Evolutionary conservation across 2,888 invertebrate genomes (phyloP), one percentile per base, ranked within the genome.

Genomic region (Heliconius ethilla): DNA sequence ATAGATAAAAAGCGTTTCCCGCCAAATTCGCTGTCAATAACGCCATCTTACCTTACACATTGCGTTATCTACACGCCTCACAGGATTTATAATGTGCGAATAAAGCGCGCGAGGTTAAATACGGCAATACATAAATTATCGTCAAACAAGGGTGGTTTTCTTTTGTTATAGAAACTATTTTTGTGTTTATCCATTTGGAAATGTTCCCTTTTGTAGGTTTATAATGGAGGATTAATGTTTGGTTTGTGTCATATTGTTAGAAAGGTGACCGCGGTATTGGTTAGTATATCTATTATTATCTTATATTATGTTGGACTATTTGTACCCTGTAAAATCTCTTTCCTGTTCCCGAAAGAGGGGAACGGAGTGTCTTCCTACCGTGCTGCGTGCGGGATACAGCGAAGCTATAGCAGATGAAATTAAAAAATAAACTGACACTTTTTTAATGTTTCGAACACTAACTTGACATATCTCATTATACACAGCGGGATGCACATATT

Each of bases 81-180:
- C 86, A 86, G 91, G 92, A 92, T 93, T 93, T 94, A 93, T 93
- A 93, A 94, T 92, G 91, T 91, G 93, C 93, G 93, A 94, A 92
- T 93, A 93, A 94, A 91, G 90, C 86, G 86, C 85, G 83, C 83
- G 86, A 88, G 89, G 90, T 90, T 93, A 92, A 93, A 93, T 92
- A 93, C 90, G 89, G 91, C 92, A 92, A 92, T 91, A 93, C 91
- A 92, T 93, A 93, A 92, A 93, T 93, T 93, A 93, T 90, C 86
- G 89, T 85, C 85, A 86, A 86, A 85, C 85, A 85, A 84, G 88
- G 88, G 87, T 83, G 84, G 81, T 74, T 81, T 84, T 85, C 86
- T 88, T 45, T 88, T 87, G 88, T 89, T 82, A 82, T 82, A 90
- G 92, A 91, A 92, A 89, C 92, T 92, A 91, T 91, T 91, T 89